These are phyloP conservation scores for Coregonus clupeaformis DNA, from an alignment of 2,113 vertebrate genomes.

Conservation along the genomic window DNA sequence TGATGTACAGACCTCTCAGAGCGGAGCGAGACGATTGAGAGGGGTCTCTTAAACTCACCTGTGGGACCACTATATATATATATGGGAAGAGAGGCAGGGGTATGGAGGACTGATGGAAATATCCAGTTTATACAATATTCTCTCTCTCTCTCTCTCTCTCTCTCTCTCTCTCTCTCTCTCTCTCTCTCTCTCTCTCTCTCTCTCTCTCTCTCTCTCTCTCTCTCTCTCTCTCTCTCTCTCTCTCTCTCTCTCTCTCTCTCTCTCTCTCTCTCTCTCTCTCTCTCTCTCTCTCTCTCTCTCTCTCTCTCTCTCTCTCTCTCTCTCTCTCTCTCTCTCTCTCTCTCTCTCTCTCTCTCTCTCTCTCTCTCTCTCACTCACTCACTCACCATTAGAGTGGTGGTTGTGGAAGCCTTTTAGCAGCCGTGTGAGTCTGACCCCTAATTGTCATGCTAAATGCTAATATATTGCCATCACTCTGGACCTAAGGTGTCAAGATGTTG, in stretches of 20 bases:
- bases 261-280: too few relatives aligned
- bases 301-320: conserved; percentile 30
- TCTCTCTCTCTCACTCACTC: conserved; percentile 33
- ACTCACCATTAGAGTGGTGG: conserved; percentile 47
- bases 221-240: neutral
- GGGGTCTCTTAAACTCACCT: conserved; percentile 69
- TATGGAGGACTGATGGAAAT: conserved; percentile 55
- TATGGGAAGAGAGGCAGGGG: conserved; percentile 40
- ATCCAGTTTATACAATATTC: conserved; percentile 40
- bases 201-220: neutral
- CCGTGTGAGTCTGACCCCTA: conserved; percentile 48
- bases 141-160: neutral
- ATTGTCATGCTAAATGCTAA: conserved; percentile 70
- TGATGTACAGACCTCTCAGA: conserved; percentile 72
- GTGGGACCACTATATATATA: conserved; percentile 56
- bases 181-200: conserved; percentile 29
- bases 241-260: conserved; percentile 30
- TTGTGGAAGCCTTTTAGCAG: conserved; percentile 35
- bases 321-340: too few relatives aligned
- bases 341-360: neutral
- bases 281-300: neutral
- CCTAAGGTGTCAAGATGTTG: conserved; percentile 61
- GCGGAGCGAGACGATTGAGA: conserved; percentile 60
- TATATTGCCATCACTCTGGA: conserved; percentile 62
- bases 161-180: neutral